phyloP scores from a whole-genome alignment of 2,113 vertebrate species.

The Pseudopipra pipra region DNA sequence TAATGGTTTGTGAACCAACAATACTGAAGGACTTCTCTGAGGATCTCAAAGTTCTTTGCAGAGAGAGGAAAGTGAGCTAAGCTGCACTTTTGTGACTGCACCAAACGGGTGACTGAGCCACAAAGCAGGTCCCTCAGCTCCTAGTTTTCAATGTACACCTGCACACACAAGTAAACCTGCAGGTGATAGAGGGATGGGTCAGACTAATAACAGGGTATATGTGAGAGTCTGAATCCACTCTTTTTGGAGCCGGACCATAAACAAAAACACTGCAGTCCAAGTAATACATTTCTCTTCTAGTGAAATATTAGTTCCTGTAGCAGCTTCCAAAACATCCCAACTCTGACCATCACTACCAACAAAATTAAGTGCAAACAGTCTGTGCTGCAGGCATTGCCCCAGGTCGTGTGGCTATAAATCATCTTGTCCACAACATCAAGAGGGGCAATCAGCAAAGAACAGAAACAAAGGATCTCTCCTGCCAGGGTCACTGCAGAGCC shows the following conservation, averaged over 20 bases:
- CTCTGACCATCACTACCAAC: neutral
- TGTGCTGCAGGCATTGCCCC: neutral
- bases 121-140: neutral
- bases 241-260: neutral
- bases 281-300: neutral
- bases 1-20: neutral
- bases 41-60: neutral
- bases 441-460: neutral
- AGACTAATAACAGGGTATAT: neutral
- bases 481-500: neutral
- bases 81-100: neutral
- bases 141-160: neutral
- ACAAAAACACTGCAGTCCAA: neutral
- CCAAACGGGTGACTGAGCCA: neutral
- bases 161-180: neutral
- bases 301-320: neutral
- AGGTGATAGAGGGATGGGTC: neutral
- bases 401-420: neutral
- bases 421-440: neutral
- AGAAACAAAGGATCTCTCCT: constrained; percentile 14
- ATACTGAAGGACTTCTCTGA: neutral
- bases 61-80: neutral
- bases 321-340: neutral
- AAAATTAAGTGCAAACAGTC: neutral
- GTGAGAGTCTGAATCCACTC: neutral